Evolutionary conservation across 2,888 invertebrate genomes (phyloP).

Genomic region (Caenorhabditis plicata): DNA sequence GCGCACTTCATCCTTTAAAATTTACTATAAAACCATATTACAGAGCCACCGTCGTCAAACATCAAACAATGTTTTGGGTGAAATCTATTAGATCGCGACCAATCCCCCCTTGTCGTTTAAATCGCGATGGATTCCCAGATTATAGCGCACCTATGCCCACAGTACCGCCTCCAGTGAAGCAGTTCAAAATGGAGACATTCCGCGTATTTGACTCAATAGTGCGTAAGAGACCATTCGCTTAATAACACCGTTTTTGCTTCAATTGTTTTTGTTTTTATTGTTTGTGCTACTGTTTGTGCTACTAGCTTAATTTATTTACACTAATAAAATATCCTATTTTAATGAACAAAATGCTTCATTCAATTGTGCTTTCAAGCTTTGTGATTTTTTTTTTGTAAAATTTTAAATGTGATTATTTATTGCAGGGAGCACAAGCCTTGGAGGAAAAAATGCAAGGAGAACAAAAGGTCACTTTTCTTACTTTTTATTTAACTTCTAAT

Average conservation of each 20-base stretch:
- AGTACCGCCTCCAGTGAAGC: slow-evolving; percentile 56
- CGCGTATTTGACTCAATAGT: slow-evolving; percentile 49
- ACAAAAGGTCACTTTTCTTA: slow-evolving; percentile 22
- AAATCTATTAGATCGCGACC: slow-evolving; percentile 58
- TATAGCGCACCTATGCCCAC: slow-evolving; percentile 50
- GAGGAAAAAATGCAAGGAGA: slow-evolving; percentile 7
- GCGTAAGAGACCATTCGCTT: slow-evolving; percentile 18
- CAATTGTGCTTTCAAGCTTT: background rate
- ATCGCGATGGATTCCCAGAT: slow-evolving; percentile 39
- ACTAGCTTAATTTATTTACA: background rate
- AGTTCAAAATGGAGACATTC: slow-evolving; percentile 62
- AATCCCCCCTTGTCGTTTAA: slow-evolving; percentile 55
- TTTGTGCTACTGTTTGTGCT: slow-evolving; percentile 4
- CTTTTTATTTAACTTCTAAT: no score
- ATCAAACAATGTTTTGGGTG: slow-evolving; percentile 56
- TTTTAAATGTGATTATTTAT: background rate
- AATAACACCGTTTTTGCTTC: background rate
- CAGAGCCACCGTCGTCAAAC: slow-evolving; percentile 63
- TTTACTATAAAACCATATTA: no score
- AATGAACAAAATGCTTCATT: background rate
- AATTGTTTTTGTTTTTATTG: background rate
- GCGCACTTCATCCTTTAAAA: no score
- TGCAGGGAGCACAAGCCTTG: slow-evolving; percentile 26
- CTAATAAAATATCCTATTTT: no score
- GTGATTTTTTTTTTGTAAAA: background rate